Base-by-base conservation (phyloP, 2,797 vertebrate genomes). In the Pseudomugil gertrudae region DNA sequence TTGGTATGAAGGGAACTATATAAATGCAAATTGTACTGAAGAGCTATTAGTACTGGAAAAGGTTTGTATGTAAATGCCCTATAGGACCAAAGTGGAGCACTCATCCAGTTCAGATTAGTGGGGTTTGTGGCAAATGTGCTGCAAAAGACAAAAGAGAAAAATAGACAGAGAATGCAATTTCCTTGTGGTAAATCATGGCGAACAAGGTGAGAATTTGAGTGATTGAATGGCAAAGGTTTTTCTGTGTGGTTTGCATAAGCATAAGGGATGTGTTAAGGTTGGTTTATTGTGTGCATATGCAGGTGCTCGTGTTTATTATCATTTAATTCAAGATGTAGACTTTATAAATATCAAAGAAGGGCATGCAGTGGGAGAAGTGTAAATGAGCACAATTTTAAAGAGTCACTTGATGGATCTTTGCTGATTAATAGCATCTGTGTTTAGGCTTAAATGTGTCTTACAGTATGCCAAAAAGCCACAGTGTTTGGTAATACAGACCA, bases 21-120 rank as follows among this genome's bases (percentile, higher is more conserved):
- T 95, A 95, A 95, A 95, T 95, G 94, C 92, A 95, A 95, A 94
- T 95, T 84, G 90, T 93, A 94, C 93, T 91, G 92, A 89, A 88
- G 91, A 90, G 91, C 93, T 91, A 94, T 95, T 94, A 94, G 91
- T 89, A 83, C 86, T 87, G 88, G 87, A 90, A 92, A 93, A 92
- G 89, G 91, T 89, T 89, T 89, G 90, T 93, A 94, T 95, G 93
- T 94, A 93, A 94, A 95, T 95, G 91, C 85, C 85, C 88, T 85
- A 87, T 87, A 90, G 89, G 89, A 90, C 87, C 87, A 91, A 81
- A 81, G 85, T 58, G 64, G 83, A 85, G 90, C 90, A 88, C 80
- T 92, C 87, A 91, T 89, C 90, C 92, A 85, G 79, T 83, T 89
- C 90, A 87, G 93, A 93, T 93, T 93, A 93, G 88, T 84, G 68